These are phyloP conservation scores for Cremastinae sp. DNA, from an alignment of 2,888 invertebrate species.

Conservation along the genomic window DNA sequence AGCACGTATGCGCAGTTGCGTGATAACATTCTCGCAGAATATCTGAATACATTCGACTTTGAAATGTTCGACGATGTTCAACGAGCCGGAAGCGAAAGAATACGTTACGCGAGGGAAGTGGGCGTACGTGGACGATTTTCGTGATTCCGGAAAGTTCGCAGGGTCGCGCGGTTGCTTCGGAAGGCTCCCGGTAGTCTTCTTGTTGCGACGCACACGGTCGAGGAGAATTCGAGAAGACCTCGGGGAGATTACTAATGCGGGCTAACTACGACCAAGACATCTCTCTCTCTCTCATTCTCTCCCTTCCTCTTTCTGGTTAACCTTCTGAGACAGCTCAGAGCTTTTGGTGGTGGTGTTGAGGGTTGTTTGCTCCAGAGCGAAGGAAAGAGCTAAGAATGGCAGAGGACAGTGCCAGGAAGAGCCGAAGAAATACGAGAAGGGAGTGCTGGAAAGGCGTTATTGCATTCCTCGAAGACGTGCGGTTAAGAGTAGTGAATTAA, in stretches of 20 bases:
- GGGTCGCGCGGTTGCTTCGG: slow-evolving; percentile 58
- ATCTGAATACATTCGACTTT: slow-evolving; percentile 59
- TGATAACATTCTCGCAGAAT: slow-evolving; percentile 46
- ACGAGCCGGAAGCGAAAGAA: slow-evolving; percentile 44
- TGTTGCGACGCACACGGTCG: slow-evolving; percentile 41
- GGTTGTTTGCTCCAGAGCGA: slow-evolving; percentile 30
- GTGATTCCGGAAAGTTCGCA: slow-evolving; percentile 46
- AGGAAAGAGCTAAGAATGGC: slow-evolving; percentile 51
- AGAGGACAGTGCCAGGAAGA: slow-evolving; percentile 59
- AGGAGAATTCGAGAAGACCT: slow-evolving; percentile 72
- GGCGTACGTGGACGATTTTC: slow-evolving; percentile 45
- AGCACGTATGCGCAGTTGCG: slow-evolving; percentile 12
- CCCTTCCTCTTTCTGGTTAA: slow-evolving; percentile 10
- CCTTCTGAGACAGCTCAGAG: slow-evolving; percentile 32
- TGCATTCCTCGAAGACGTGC: slow-evolving; percentile 70
- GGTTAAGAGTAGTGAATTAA: slow-evolving; percentile 16
- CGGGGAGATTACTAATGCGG: slow-evolving; percentile 76
- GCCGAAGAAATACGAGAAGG: slow-evolving; percentile 20
- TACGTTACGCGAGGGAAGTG: slow-evolving; percentile 3
- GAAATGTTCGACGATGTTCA: slow-evolving; percentile 46
- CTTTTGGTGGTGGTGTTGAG: slow-evolving; percentile 42
- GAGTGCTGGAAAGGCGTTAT: slow-evolving; percentile 70
- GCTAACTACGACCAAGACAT: slow-evolving; percentile 73
- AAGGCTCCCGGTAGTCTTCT: slow-evolving; percentile 52
- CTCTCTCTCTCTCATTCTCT: slow-evolving; percentile 35